Evolutionary conservation across 1,140 invertebrate species (phyloP), one percentile per base, ranked within the genome.

Genomic region (Tenebrio molitor): DNA sequence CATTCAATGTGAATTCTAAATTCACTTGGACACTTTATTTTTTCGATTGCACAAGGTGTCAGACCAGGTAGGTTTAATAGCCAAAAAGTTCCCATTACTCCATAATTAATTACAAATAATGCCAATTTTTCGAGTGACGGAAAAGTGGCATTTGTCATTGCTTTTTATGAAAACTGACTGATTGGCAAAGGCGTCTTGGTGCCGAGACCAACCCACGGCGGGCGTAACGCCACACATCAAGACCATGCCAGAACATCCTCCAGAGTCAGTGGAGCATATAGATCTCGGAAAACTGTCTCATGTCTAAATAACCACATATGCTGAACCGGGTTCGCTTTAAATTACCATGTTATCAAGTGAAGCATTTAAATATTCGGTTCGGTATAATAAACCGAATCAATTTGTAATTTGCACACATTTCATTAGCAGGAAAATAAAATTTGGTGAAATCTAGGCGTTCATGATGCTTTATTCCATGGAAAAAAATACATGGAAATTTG

Each of bases 201-300:
- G 66, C 72, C 72, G 19, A 58, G 72, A 69, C 66, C 72, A 42
- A 15, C 72, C 72, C 72, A 73, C 46, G 41, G 29, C 72, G 72
- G 72, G 72, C 72, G 66, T 68, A 64, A 73, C 72, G 65, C 50
- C 66, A 73, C 72, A 73, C 44, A 69, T 73, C 62, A 73, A 41
- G 65, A 50, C 72, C 33, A 65, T 64, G 72, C 72, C 66, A 73
- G 65, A 64, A 69, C 66, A 67, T 73, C 72, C 65, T 69, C 66
- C 17, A 46, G 16, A 73, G 65, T 69, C 65, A 73, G 65, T 69
- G 72, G 63, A 41, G 72, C 72, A 39, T 73, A n/a, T 34, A 67
- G 41, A 72, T 67, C 71, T 67, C 41, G 39, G 71, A 72, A 72
- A 64, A 67, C 71, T 68, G 71, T 72, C 63, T 69, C 66, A 69